phyloP scores from a whole-genome alignment of 1,140 invertebrate species.

The Lepidurus packardi region DNA sequence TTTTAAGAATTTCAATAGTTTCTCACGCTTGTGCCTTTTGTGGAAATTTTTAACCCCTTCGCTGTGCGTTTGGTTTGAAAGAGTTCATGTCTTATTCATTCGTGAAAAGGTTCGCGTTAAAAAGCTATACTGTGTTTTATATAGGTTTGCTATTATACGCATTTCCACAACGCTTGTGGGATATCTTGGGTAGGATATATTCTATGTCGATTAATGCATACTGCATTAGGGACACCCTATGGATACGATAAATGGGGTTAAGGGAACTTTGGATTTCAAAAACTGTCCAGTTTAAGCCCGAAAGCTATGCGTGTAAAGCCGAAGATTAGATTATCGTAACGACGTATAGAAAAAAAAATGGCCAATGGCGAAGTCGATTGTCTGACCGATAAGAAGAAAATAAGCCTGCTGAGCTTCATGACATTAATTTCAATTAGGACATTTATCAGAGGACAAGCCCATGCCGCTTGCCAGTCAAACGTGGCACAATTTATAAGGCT shows the following conservation, averaged over 20 bases:
- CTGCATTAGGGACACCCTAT: neutral
- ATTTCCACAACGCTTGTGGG: neutral
- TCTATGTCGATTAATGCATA: neutral
- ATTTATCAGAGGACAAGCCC: too few relatives aligned
- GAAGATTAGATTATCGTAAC: too few relatives aligned
- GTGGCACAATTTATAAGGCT: neutral
- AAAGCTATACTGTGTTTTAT: neutral
- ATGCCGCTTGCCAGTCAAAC: neutral
- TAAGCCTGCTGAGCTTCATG: neutral
- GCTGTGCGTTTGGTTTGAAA: neutral
- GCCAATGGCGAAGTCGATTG: too few relatives aligned
- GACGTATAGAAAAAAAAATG: too few relatives aligned
- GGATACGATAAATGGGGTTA: neutral
- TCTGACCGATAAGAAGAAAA: too few relatives aligned
- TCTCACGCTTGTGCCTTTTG: neutral
- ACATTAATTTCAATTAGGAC: neutral
- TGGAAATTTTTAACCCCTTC: constrained; percentile 2
- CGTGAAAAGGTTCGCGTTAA: neutral
- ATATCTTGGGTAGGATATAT: neutral
- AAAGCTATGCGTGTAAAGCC: too few relatives aligned
- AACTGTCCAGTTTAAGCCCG: neutral
- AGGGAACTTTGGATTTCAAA: neutral
- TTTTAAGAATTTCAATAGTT: neutral
- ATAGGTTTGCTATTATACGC: neutral
- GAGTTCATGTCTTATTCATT: neutral